Evolutionary conservation across 2,113 vertebrate genomes (phyloP), one percentile per base, ranked within the genome.

Genomic region (Tragelaphus imberbis): DNA sequence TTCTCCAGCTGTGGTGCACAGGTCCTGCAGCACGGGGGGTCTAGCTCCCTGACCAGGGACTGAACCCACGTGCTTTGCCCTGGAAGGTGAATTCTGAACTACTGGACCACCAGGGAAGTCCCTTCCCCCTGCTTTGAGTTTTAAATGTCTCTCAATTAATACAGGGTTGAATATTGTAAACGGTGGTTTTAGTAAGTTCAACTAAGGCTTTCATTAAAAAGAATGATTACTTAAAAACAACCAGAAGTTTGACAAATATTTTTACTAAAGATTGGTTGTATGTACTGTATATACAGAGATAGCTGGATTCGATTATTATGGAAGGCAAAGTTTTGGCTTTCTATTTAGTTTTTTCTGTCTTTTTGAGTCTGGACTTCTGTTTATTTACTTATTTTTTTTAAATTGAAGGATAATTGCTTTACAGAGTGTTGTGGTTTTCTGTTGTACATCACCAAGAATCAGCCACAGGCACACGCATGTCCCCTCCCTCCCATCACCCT

Each of bases 1-100:
- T 23, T 40, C 65, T 71, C 17, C 8, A 71, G 19, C 19, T 12
- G 19, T 10, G 19, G n/a, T 21, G 4, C 2, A 3, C 21, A 25
- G 68, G 10, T 75, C 68, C 36, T 0, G 0, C 36, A 13, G 68
- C 5, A 21, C 25, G 5, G 6, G 10, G 5, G 21, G 36, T 75
- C 36, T 75, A 36, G 21, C 25, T 40, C 5, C 68, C 36, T 40
- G 68, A 71, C 9, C 9, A 2, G n/a, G 68, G 68, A 71, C 12
- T 40, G 68, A 71, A 40, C 19, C 68, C 5, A 11, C 5, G 1
- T 13, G 21, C 68, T 7, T 71, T 40, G 36, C 36, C 11, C 21
- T 13, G 36, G 21, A 40, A 25, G 68, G 36, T 25, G 68, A 75
- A 75, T 75, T 75, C 36, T 75, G 25, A 75, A 12, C 36, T 25